Base-by-base conservation (phyloP, 2,888 invertebrate genomes). In the Eupithecia subumbrata region DNA sequence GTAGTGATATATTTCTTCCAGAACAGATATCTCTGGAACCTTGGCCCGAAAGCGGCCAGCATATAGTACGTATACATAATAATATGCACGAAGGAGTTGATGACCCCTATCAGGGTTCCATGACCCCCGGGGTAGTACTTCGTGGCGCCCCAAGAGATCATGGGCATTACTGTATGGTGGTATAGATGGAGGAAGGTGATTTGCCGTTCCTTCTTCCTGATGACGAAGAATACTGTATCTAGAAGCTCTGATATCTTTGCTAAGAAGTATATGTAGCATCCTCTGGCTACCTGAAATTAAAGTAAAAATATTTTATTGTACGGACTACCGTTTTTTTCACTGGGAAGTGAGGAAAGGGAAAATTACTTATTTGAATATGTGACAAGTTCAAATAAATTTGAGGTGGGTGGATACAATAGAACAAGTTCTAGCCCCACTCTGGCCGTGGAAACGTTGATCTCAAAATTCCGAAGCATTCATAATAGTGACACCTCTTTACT, bases 51-150 rank as follows among this genome's bases (percentile, higher is more conserved):
- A 0, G 98, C 98, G 0, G 99, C 97, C 75, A 99, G 89, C 95
- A 99, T 95, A 86, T 98, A 98, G 90, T 99, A 99, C 2, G 97
- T 95, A 90, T 99, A 99, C 99, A 99, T 99, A 82, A 99, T 96
- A 81, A 99, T 97, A 88, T 99, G 99, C 25, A 99, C 98, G 85
- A 98, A 98, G 4, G 98, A 98, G 93, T 99, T 99, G 82, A 99
- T 96, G 78, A 98, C 96, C 75, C 98, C 97, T 83, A 98, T 98
- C 86, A 98, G 97, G 4, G 98, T 98, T 40, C 98, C 98, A 90
- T 99, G 99, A 0, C 98, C 98, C 72, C 98, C 98, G 75, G 96
- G 96, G 86, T 96, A 97, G 89, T 98, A 99, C 90, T 98, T 98
- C 18, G 98, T 97, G 18, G 97, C 97, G 68, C 98, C 98, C 99